Conservation (phyloP, 2,888 invertebrate species). For the Rhamnusium bicolor region DNA sequence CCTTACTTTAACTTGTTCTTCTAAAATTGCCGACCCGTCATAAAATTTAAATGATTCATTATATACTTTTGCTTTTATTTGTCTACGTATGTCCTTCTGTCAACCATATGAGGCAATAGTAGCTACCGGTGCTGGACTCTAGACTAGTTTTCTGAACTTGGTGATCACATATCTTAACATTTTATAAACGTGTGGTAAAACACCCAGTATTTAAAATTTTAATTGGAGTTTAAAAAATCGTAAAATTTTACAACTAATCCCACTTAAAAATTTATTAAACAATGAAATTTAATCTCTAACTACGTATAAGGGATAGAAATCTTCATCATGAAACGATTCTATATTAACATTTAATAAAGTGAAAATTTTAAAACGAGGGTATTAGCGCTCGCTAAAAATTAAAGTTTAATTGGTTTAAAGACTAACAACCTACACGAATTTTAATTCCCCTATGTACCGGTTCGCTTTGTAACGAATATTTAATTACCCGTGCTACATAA, state of each 20-base stretch:
- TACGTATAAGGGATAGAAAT: background rate
- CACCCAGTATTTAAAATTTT: background rate
- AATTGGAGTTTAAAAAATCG: background rate
- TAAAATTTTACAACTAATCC: background rate
- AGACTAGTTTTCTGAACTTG: too few species aligned
- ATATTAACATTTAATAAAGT: conserved; percentile 45
- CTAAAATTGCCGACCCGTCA: too few species aligned
- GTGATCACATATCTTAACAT: too few species aligned
- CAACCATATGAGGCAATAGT: too few species aligned
- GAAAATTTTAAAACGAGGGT: conserved; percentile 42
- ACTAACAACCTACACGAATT: conserved; percentile 37
- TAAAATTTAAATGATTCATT: too few species aligned
- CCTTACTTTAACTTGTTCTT: too few species aligned
- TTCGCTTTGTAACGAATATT: conserved; percentile 43
- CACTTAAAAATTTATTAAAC: conserved; percentile 29
- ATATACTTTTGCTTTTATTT: too few species aligned
- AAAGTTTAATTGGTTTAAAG: conserved; percentile 49
- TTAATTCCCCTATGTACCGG: conserved; percentile 33
- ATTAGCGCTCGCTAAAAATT: conserved; percentile 45
- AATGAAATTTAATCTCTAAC: conserved; percentile 25
- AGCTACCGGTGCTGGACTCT: too few species aligned
- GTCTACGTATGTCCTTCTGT: too few species aligned
- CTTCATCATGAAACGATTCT: conserved; percentile 33
- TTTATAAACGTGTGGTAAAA: too few species aligned
- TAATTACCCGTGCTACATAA: conserved; percentile 29